These are phyloP conservation scores for Morone saxatilis DNA, from an alignment of 2,113 vertebrate species.

Conservation along the genomic window DNA sequence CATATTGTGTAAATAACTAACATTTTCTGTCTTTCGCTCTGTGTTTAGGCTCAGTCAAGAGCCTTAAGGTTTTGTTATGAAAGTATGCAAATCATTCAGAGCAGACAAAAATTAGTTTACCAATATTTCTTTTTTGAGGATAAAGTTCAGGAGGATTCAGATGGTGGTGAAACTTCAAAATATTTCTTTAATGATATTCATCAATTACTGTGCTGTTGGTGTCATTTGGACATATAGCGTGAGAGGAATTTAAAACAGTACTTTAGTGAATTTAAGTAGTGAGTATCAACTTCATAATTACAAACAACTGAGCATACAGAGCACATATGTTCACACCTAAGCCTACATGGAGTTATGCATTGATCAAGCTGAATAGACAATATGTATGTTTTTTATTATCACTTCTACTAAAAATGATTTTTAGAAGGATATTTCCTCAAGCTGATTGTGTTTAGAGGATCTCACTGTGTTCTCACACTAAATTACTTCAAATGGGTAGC, in stretches of 20 bases:
- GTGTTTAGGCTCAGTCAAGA: not conserved
- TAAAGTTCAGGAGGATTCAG: too few relatives aligned
- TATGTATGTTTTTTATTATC: too few relatives aligned
- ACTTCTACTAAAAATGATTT: too few relatives aligned
- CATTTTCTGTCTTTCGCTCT: not conserved
- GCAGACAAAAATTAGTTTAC: too few relatives aligned
- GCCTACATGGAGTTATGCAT: not conserved
- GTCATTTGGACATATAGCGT: conserved; percentile 8
- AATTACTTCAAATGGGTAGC: too few relatives aligned
- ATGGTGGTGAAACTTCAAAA: not conserved
- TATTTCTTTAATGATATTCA: not conserved
- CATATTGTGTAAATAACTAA: not conserved
- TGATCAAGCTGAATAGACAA: too few relatives aligned
- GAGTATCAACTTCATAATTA: not conserved
- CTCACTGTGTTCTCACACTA: too few relatives aligned
- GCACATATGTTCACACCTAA: not conserved
- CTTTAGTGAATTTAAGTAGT: not conserved
- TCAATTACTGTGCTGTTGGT: not conserved
- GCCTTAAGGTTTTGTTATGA: not conserved
- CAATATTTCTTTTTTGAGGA: too few relatives aligned
- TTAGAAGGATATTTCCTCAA: too few relatives aligned
- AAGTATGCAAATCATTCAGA: conserved; percentile 3
- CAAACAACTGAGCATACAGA: not conserved
- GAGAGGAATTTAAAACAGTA: conserved; percentile 7
- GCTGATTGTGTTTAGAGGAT: too few relatives aligned